Conservation (phyloP, 2,888 invertebrate species). For the Zhuqinia jingwanae region DNA sequence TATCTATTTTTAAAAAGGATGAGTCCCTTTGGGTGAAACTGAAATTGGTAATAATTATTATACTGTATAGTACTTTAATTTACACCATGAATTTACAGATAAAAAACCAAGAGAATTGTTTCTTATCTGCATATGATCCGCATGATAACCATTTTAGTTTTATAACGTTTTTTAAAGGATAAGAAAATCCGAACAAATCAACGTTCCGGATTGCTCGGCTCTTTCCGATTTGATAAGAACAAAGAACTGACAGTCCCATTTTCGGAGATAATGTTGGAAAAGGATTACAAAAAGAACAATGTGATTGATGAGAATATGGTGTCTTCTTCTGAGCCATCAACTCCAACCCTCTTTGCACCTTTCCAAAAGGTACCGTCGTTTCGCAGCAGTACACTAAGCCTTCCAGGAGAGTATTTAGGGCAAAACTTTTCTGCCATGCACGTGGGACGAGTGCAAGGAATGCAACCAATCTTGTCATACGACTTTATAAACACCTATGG, state of each 20-base stretch:
- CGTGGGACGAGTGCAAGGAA: background rate
- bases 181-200: constrained; percentile 68
- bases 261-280: constrained; percentile 72
- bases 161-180: constrained; percentile 53
- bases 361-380: constrained; percentile 41
- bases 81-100: too few species aligned
- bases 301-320: constrained; percentile 34
- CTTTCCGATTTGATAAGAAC: constrained; percentile 71
- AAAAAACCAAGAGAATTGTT: too few species aligned
- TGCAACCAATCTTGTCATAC: constrained; percentile 30
- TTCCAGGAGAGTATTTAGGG: constrained; percentile 67
- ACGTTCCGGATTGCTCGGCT: constrained; percentile 67
- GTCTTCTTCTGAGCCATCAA: constrained; percentile 38
- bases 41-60: constrained; percentile 68
- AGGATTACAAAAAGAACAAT: constrained; percentile 57
- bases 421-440: constrained; percentile 5
- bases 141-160: too few species aligned
- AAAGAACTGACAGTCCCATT: constrained; percentile 73
- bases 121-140: too few species aligned
- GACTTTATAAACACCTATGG: constrained; percentile 43
- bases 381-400: constrained; percentile 69
- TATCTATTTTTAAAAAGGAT: constrained; percentile 71
- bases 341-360: constrained; percentile 23
- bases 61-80: too few species aligned
- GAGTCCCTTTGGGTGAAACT: constrained; percentile 70